Conservation (phyloP, 2,888 invertebrate genomes). For the Drosophila affinis region DNA sequence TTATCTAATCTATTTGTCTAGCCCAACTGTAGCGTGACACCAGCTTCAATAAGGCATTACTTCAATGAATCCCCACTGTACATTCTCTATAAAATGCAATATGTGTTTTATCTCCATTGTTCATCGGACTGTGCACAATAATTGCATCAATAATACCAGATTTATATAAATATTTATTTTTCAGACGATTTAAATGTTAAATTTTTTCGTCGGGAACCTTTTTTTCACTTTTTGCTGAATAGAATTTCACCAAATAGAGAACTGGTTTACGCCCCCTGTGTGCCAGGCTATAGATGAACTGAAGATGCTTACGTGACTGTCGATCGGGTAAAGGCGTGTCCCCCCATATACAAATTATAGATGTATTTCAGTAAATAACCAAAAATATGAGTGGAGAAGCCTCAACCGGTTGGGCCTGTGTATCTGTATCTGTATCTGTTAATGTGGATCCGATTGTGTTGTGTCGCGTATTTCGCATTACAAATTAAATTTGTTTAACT, state of each 20-base stretch:
- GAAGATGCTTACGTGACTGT: constrained; percentile 66
- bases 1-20: neutral
- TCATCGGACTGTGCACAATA: constrained; percentile 52
- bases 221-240: constrained; percentile 6
- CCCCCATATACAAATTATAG: constrained; percentile 47
- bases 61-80: constrained; percentile 10
- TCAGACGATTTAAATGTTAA: constrained; percentile 52
- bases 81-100: neutral
- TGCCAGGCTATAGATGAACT: constrained; percentile 25
- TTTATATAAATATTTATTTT: constrained; percentile 39
- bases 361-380: constrained; percentile 47
- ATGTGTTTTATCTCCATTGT: constrained; percentile 51
- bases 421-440: constrained; percentile 10
- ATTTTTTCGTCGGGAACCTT: constrained; percentile 61
- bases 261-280: constrained; percentile 49
- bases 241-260: constrained; percentile 69
- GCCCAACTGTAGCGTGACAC: neutral
- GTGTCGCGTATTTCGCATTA: constrained; percentile 65
- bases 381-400: constrained; percentile 40
- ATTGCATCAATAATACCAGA: constrained; percentile 48
- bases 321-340: constrained; percentile 59
- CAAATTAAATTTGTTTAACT: constrained; percentile 65
- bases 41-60: neutral
- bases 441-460: neutral
- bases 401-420: constrained; percentile 13